These are phyloP conservation scores for Apis florea DNA, from an alignment of 1,140 invertebrate species.

Conservation along the genomic window DNA sequence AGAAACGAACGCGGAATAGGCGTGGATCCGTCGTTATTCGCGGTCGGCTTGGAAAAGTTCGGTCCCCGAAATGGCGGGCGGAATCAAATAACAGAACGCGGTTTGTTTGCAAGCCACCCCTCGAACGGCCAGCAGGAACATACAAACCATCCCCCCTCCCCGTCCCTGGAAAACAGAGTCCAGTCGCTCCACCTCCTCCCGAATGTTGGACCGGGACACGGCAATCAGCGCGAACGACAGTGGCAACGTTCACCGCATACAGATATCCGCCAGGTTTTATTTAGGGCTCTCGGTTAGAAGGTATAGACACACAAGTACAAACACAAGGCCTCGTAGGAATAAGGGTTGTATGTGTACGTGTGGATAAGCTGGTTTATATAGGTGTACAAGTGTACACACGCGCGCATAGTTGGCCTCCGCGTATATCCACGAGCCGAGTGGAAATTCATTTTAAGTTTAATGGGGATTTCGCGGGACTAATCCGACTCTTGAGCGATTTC, in stretches of 20 bases:
- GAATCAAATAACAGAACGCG: conserved; percentile 73
- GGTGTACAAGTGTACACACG: neutral
- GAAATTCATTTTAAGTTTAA: conserved; percentile 66
- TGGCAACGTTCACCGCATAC: conserved; percentile 60
- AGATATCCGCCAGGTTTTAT: conserved; percentile 65
- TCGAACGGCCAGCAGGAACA: conserved; percentile 60
- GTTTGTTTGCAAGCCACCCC: conserved; percentile 72
- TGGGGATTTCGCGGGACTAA: conserved; percentile 58
- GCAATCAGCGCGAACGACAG: conserved; percentile 62
- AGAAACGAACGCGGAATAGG: conserved; percentile 19
- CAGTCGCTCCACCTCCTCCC: neutral
- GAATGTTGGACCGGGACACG: conserved; percentile 56
- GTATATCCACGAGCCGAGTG: conserved; percentile 25
- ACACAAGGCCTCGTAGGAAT: conserved; percentile 19
- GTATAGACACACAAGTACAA: conserved; percentile 45
- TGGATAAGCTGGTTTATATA: neutral
- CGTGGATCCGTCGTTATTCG: conserved; percentile 43
- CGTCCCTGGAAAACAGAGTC: conserved; percentile 42
- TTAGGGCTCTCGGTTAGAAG: conserved; percentile 64
- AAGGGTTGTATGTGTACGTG: neutral
- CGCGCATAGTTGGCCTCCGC: neutral
- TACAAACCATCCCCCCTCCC: conserved; percentile 48
- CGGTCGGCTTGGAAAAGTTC: conserved; percentile 53
- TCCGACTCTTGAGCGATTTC: conserved; percentile 64
- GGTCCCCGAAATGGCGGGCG: conserved; percentile 53